Conservation (phyloP, 2,888 invertebrate species). For the Escarpia spicata region DNA sequence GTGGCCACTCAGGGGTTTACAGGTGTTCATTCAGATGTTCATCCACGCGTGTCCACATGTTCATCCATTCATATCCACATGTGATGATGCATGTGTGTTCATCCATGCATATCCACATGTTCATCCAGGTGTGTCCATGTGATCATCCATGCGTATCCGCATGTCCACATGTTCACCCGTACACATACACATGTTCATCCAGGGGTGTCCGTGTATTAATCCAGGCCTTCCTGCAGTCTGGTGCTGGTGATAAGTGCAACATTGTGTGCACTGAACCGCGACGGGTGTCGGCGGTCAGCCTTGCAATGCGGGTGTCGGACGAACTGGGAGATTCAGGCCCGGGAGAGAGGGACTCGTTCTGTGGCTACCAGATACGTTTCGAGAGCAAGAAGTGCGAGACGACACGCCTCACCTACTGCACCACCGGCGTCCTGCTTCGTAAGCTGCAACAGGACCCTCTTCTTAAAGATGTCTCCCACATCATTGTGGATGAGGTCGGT, state of each 20-base stretch:
- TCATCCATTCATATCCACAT: neutral
- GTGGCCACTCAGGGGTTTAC: no score
- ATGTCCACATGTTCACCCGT: neutral
- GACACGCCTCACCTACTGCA: constrained; percentile 75
- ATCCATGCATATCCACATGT: no score
- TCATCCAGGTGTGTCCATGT: no score
- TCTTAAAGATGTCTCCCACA: constrained; percentile 54
- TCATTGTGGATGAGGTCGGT: constrained; percentile 62
- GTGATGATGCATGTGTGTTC: neutral
- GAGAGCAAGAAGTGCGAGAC: constrained; percentile 53
- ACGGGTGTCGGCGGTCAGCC: constrained; percentile 59
- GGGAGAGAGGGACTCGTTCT: constrained; percentile 44
- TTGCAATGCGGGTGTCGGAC: constrained; percentile 57
- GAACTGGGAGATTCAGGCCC: constrained; percentile 57
- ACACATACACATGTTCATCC: neutral
- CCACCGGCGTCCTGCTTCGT: constrained; percentile 87
- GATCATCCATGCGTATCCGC: no score
- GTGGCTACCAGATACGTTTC: constrained; percentile 48
- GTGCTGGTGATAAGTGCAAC: constrained; percentile 42
- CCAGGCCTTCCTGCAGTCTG: constrained; percentile 32
- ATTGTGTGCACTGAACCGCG: constrained; percentile 62
- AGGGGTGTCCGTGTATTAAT: neutral
- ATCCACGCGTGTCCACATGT: neutral
- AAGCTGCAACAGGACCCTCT: constrained; percentile 76
- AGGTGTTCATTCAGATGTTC: neutral